Evolutionary conservation across 2,888 invertebrate genomes (phyloP), one percentile per base, ranked within the genome.

Genomic region (Syrista parreyssii): DNA sequence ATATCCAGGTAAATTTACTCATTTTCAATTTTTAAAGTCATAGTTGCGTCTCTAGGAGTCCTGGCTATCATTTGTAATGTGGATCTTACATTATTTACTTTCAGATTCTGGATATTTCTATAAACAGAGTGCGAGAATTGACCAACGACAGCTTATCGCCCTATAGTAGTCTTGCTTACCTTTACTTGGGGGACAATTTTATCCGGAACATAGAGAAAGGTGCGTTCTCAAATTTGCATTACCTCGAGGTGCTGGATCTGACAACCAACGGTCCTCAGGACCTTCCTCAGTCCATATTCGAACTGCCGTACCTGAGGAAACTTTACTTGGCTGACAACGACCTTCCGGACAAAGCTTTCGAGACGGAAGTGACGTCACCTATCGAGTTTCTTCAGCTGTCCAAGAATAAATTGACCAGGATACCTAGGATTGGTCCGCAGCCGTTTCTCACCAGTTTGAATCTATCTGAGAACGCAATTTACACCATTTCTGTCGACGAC

Each of bases 371-470:
- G 68, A 89, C 87, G 15, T 94, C 92, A 74, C 95, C 95, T 0
- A 92, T 95, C 4, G 92, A 93, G 81, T 92, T 93, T 80, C 86
- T 95, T 11, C 94, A 95, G 82, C 87, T 95, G 68, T 94, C 95
- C 31, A 92, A 93, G 76, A 95, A 95, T 85, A 92, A 92, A 76
- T 90, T 96, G 68, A 91, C 90, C 30, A 91, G 92, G 78, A 88
- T 96, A 69, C 95, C 95, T 1, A 89, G 93, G 83, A 92, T 95
- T 88, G 95, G 95, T 3, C 89, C 92, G 40, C 85, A 95, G 31
- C 94, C 95, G 23, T 93, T 93, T 74, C 87, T 96, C 68, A 86
- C 90, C 77, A 91, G 93, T 75, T 93, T 95, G 78, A 95, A 96
- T 86, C 92, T 95, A 71, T 95, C 95, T 0, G 87, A 91, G 74